phyloP scores from a whole-genome alignment of 30 jellyfish, hydroid and myxozoan species.

The Cassiopea xamachana region DNA sequence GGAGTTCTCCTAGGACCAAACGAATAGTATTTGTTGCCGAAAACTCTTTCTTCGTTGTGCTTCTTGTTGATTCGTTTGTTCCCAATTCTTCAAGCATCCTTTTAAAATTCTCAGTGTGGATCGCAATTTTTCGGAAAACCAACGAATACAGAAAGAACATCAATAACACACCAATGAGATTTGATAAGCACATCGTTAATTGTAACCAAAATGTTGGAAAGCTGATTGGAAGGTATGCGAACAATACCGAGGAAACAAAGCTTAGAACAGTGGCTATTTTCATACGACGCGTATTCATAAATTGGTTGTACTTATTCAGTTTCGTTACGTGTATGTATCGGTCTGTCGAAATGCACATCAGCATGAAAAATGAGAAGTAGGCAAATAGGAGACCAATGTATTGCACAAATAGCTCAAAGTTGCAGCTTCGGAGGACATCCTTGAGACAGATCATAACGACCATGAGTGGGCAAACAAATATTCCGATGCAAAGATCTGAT shows the following conservation, averaged over 20 bases:
- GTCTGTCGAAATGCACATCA: too few species aligned
- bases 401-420: constrained; percentile 10
- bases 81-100: neutral
- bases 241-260: constrained; percentile 8
- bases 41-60: constrained; percentile 21
- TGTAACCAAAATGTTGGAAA: constrained; percentile 28
- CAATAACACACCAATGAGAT: neutral
- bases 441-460: neutral
- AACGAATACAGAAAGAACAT: constrained; percentile 22
- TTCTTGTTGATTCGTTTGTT: neutral
- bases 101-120: constrained; percentile 8
- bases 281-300: too few species aligned
- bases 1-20: constrained; percentile 20
- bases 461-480: constrained; percentile 8
- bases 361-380: too few species aligned
- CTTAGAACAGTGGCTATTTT: neutral
- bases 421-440: constrained; percentile 14
- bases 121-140: constrained; percentile 10
- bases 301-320: too few species aligned
- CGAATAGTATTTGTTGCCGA: constrained; percentile 60
- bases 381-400: neutral
- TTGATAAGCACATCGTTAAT: neutral
- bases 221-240: neutral
- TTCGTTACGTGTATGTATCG: too few species aligned
- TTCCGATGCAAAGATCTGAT: too few species aligned